Evolutionary conservation across 1,140 invertebrate genomes (phyloP).

Genomic region (Heliothis subflexa): DNA sequence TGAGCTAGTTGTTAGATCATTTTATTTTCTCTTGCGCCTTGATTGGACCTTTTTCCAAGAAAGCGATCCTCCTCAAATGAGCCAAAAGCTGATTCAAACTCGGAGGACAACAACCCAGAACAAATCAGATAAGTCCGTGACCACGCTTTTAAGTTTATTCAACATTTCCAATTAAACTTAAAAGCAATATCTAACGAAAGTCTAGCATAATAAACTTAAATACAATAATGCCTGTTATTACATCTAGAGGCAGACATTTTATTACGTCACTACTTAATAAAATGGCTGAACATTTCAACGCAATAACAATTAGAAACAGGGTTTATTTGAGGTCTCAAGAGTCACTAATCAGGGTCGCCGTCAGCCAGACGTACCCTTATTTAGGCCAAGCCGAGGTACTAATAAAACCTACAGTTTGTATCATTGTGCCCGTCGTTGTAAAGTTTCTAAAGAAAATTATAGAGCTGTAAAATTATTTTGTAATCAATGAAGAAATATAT

Average conservation of each 20-base stretch:
- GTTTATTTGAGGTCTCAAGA: constrained; percentile 39
- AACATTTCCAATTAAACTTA: constrained; percentile 9
- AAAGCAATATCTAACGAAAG: constrained; percentile 4
- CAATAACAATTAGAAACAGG: constrained; percentile 38
- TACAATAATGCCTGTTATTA: constrained; percentile 14
- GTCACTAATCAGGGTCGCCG: constrained; percentile 17
- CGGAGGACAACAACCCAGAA: too few species aligned
- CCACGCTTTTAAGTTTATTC: background rate
- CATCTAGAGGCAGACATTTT: constrained; percentile 23
- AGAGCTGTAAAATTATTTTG: background rate
- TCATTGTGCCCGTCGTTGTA: background rate
- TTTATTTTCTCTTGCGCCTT: too few species aligned
- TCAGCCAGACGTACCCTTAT: constrained; percentile 38
- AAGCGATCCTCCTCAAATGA: too few species aligned
- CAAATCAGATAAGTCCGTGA: background rate
- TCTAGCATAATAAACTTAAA: constrained; percentile 5
- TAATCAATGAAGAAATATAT: background rate
- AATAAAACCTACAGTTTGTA: constrained; percentile 3
- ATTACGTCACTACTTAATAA: constrained; percentile 8
- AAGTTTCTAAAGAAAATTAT: background rate
- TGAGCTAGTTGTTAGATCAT: too few species aligned
- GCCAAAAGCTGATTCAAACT: too few species aligned
- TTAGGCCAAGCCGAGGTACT: constrained; percentile 10
- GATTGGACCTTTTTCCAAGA: too few species aligned
- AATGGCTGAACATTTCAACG: constrained; percentile 18